phyloP scores from a whole-genome alignment of 2,888 invertebrate species.

The Cheiracanthium punctorium region DNA sequence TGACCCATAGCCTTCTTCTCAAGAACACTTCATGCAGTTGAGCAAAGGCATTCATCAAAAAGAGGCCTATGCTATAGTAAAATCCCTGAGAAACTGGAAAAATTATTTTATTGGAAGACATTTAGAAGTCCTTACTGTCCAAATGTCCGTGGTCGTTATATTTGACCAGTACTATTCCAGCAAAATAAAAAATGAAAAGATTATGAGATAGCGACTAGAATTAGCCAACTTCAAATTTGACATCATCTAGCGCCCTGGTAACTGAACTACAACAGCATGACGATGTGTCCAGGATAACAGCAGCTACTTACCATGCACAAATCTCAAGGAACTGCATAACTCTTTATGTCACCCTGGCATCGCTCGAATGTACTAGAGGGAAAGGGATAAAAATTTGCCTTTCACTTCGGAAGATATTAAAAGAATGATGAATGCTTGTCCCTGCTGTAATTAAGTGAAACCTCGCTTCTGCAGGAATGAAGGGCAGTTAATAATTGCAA shows the following conservation, averaged over 20 bases:
- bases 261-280: conserved; percentile 55
- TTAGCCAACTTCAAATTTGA: conserved; percentile 62
- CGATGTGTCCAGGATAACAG: conserved; percentile 45
- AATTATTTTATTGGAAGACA: conserved; percentile 48
- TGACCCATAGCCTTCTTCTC: conserved; percentile 18
- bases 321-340: conserved; percentile 56
- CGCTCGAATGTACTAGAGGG: conserved; percentile 58
- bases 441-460: conserved; percentile 49
- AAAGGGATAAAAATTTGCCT: conserved; percentile 51
- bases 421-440: conserved; percentile 24
- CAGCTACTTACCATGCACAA: background rate
- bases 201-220: conserved; percentile 68
- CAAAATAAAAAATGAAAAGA: conserved; percentile 71
- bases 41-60: conserved; percentile 28
- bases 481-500: conserved; percentile 70
- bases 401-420: conserved; percentile 53
- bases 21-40: conserved; percentile 9
- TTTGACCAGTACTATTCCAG: conserved; percentile 48
- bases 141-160: conserved; percentile 67
- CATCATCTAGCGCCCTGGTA: conserved; percentile 63
- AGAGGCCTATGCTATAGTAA: conserved; percentile 45
- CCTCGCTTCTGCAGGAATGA: conserved; percentile 29
- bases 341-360: conserved; percentile 67
- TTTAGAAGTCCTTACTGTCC: conserved; percentile 71
- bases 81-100: conserved; percentile 37